These are phyloP conservation scores for Chrysolina oricalcia DNA, from an alignment of 2,888 invertebrate species.

Conservation along the genomic window DNA sequence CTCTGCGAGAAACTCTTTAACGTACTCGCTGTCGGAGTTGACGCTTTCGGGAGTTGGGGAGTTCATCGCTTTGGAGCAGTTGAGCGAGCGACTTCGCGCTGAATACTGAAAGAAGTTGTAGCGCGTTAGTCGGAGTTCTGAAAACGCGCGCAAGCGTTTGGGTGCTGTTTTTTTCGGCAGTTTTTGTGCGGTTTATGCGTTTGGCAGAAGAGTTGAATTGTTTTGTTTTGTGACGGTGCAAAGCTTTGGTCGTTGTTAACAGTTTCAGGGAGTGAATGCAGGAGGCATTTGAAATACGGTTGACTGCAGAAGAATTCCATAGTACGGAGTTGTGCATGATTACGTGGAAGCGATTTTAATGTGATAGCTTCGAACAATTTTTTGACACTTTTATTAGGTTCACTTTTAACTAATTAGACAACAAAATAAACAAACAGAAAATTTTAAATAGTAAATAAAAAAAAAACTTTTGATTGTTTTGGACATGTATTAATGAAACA, in stretches of 20 bases:
- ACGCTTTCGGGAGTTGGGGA: background rate
- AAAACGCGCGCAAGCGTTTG: background rate
- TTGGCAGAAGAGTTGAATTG: background rate
- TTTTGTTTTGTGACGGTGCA: background rate
- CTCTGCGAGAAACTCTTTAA: background rate
- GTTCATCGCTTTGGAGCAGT: background rate
- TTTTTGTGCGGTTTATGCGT: background rate
- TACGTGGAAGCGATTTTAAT: no score
- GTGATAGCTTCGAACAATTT: no score
- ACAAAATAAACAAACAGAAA: no score
- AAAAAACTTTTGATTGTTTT: no score
- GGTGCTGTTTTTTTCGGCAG: background rate
- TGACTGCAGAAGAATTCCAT: no score
- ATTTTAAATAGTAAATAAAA: no score
- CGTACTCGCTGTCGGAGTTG: background rate
- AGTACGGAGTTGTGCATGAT: no score
- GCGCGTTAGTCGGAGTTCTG: background rate
- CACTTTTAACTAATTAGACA: no score
- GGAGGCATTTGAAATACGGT: no score
- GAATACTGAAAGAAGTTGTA: constrained; percentile 52
- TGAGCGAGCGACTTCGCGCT: constrained; percentile 50
- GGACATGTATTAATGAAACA: no score
- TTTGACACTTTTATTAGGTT: no score
- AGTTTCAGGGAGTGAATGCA: no score
- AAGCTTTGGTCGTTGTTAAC: background rate